Conservation (phyloP, 30 jellyfish, hydroid and myxozoan species). For the Turritopsis rubra region DNA sequence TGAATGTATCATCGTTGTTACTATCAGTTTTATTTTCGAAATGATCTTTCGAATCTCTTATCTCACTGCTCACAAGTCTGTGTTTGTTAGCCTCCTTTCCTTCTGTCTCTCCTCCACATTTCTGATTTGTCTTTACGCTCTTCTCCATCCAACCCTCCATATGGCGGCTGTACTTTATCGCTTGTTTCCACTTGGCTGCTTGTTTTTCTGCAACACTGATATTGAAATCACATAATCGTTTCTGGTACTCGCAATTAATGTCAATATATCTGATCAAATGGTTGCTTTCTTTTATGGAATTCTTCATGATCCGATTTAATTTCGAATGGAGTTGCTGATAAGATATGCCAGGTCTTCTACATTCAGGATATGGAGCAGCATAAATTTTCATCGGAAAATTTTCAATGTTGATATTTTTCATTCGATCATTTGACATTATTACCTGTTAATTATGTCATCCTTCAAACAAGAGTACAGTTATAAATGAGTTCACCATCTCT, state of each 20-base stretch:
- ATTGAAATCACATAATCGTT: background rate
- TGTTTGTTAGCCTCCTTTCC: background rate
- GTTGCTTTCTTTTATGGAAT: background rate
- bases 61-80: no score
- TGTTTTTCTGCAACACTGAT: background rate
- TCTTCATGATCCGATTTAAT: conserved; percentile 15
- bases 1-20: background rate
- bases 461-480: no score
- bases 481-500: no score
- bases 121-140: background rate
- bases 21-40: no score
- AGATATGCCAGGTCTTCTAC: background rate
- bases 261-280: background rate
- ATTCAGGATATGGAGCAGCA: conserved; percentile 3
- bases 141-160: background rate
- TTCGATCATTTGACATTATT: background rate
- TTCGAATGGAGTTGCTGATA: background rate
- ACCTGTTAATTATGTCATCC: no score
- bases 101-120: background rate
- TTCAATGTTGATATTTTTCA: background rate
- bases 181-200: background rate
- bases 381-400: background rate
- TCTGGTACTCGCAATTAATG: background rate
- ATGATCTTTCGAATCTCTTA: no score
- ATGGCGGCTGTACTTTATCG: conserved; percentile 16